These are phyloP conservation scores for Rhynchophorus ferrugineus DNA, from an alignment of 1,140 invertebrate species.

Conservation along the genomic window DNA sequence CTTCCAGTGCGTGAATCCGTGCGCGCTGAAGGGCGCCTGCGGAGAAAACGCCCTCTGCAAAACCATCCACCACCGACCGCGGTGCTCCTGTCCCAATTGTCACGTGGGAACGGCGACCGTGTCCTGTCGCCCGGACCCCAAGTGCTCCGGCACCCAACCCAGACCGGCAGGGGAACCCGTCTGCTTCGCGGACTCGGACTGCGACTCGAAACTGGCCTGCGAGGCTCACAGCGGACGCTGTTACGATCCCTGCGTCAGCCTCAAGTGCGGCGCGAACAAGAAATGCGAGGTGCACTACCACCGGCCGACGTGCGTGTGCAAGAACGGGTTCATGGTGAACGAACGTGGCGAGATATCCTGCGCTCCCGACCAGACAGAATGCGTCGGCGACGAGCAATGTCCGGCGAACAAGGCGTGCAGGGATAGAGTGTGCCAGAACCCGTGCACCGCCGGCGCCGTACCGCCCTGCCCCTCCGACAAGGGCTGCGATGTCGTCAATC, in stretches of 20 bases:
- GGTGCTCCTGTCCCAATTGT: constrained; percentile 81
- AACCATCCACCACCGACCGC: constrained; percentile 71
- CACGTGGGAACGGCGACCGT: constrained; percentile 71
- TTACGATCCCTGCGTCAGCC: constrained; percentile 64
- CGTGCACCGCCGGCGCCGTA: constrained; percentile 58
- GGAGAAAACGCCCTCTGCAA: constrained; percentile 82
- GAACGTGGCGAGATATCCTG: constrained; percentile 76
- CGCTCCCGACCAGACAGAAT: constrained; percentile 69
- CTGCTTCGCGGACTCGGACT: constrained; percentile 62
- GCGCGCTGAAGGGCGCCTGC: constrained; percentile 76
- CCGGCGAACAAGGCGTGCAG: constrained; percentile 77
- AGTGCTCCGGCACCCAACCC: constrained; percentile 54
- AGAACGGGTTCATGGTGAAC: constrained; percentile 77
- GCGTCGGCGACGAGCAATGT: constrained; percentile 74
- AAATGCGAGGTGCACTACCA: constrained; percentile 82
- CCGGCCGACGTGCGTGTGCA: constrained; percentile 78
- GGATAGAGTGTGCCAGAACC: constrained; percentile 73
- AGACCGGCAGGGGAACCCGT: constrained; percentile 42
- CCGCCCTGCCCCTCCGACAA: constrained; percentile 68
- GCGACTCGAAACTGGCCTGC: constrained; percentile 68
- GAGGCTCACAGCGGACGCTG: constrained; percentile 60
- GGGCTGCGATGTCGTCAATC: constrained; percentile 76
- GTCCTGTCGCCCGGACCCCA: constrained; percentile 67
- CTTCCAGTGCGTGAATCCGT: constrained; percentile 80
- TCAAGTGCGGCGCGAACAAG: constrained; percentile 69